Conservation (phyloP, 1,140 invertebrate genomes). For the Holcopasites calliopsidis region DNA sequence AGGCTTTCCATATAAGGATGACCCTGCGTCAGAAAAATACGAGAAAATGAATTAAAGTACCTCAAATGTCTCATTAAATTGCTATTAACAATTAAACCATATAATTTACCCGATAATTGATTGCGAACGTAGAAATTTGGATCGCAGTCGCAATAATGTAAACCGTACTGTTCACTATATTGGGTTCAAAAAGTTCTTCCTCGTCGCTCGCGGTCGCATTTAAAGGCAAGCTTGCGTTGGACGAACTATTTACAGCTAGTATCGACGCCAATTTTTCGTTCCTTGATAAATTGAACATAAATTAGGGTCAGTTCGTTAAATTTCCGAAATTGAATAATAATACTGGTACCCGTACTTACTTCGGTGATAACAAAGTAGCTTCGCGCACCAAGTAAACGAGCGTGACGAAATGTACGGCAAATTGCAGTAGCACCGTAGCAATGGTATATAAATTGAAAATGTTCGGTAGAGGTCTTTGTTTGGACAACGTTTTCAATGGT, state of each 20-base stretch:
- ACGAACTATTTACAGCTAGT: conserved; percentile 28
- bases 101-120: conserved; percentile 96
- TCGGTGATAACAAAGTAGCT: conserved; percentile 85
- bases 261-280: conserved; percentile 79
- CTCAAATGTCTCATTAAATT: no score
- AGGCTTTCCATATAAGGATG: conserved; percentile 99
- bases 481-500: conserved; percentile 96
- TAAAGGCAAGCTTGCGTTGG: conserved; percentile 9
- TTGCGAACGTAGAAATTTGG: conserved; percentile 98
- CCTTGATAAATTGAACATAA: conserved; percentile 69
- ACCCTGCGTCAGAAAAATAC: conserved; percentile 87
- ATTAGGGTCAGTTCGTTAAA: conserved; percentile 18
- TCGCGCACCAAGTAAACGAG: conserved; percentile 94
- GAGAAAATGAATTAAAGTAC: conserved; percentile 25
- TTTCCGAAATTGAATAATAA: no score
- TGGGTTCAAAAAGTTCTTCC: conserved; percentile 94
- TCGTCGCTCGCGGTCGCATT: conserved; percentile 83
- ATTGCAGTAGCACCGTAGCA: conserved; percentile 96
- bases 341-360: no score
- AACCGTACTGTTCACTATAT: conserved; percentile 97
- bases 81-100: background rate
- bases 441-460: conserved; percentile 99
- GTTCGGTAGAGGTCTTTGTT: conserved; percentile 96
- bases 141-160: conserved; percentile 98
- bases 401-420: conserved; percentile 95